These are phyloP conservation scores for Misgurnus mizolepis DNA, from an alignment of 2,113 vertebrate species.

Conservation along the genomic window DNA sequence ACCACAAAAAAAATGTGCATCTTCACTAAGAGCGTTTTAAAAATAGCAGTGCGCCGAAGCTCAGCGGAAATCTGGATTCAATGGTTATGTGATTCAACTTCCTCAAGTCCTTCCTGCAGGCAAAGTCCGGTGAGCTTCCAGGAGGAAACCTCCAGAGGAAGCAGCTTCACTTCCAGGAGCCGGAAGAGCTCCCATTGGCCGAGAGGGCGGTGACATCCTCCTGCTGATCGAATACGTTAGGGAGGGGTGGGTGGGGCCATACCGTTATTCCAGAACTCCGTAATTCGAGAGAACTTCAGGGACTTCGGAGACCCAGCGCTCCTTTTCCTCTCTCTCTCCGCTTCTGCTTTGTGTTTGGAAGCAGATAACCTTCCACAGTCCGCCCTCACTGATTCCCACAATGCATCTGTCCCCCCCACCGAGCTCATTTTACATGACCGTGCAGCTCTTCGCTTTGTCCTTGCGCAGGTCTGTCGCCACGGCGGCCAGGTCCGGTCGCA, in stretches of 20 bases:
- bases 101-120: constrained; percentile 60
- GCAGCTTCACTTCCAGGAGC: constrained; percentile 59
- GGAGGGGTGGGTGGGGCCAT: constrained; percentile 9
- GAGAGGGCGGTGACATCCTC: constrained; percentile 61
- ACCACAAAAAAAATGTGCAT: not conserved
- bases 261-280: constrained; percentile 59
- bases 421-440: constrained; percentile 85
- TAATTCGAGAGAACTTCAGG: constrained; percentile 55
- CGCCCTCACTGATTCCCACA: constrained; percentile 51
- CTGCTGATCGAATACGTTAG: constrained; percentile 32
- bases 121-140: constrained; percentile 56
- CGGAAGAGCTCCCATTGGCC: constrained; percentile 55
- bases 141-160: constrained; percentile 62
- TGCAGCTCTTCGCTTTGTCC: constrained; percentile 99
- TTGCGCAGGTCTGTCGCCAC: constrained; percentile 94
- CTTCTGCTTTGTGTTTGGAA: not conserved
- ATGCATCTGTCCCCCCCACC: constrained; percentile 14
- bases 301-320: too few relatives aligned
- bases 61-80: constrained; percentile 11
- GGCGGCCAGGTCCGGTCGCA: constrained; percentile 87
- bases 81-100: constrained; percentile 59
- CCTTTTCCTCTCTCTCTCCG: not conserved
- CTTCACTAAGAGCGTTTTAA: constrained; percentile 1
- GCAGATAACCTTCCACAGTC: constrained; percentile 60
- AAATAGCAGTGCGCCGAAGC: constrained; percentile 1